Percentiles rank a stretch among this genome's conserved stretches.
These are phyloP conservation scores for Diglossa cyanea DNA, from an alignment of 2,797 vertebrate genomes.

Conservation along the genomic window DNA sequence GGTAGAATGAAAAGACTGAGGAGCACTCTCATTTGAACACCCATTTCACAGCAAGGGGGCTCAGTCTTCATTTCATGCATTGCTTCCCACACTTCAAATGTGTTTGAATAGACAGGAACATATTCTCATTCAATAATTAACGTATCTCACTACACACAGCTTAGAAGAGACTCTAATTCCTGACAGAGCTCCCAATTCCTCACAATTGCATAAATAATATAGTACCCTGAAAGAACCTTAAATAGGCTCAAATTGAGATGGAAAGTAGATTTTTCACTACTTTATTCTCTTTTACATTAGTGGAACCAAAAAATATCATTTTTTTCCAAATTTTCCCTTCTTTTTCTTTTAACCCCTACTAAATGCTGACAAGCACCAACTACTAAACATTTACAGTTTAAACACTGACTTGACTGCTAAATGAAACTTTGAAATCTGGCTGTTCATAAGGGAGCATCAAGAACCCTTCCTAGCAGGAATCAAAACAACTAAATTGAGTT, in stretches of 20 bases:
- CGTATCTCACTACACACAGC: background rate
- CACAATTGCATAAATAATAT: background rate
- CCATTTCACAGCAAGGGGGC: background rate
- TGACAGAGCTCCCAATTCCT: background rate
- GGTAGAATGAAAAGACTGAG: background rate
- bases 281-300: background rate
- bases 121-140: background rate
- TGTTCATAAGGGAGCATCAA: background rate
- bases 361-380: background rate
- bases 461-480: background rate
- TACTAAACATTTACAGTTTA: background rate
- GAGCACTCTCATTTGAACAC: background rate
- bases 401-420: background rate
- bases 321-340: background rate
- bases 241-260: background rate
- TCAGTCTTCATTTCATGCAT: background rate
- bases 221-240: background rate
- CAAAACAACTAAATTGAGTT: background rate
- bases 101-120: background rate
- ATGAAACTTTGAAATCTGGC: background rate
- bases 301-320: fast-evolving
- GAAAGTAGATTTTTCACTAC: background rate
- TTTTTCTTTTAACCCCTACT: background rate
- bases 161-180: background rate
- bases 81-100: background rate